Base-by-base conservation (phyloP, 2,888 invertebrate species). In the Tineola bisselliella region DNA sequence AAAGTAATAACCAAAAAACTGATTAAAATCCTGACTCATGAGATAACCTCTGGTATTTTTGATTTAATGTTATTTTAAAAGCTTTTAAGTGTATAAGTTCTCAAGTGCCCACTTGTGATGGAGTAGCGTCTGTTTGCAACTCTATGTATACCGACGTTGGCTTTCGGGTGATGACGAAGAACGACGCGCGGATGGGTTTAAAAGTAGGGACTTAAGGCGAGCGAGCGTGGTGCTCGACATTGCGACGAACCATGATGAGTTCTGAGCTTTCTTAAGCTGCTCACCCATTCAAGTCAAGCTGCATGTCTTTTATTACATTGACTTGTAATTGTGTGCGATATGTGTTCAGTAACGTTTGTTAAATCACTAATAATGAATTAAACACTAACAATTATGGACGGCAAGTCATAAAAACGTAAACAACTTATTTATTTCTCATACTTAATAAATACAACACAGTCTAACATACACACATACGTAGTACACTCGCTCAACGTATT, bases 1-100 rank as follows among this genome's bases (percentile, higher is more conserved):
- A n/a, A n/a, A n/a, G n/a, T n/a, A n/a, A n/a, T n/a, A n/a, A n/a
- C n/a, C n/a, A n/a, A n/a, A 2, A 25, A 25, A 25, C 6, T 25
- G 25, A 25, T 25, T 4, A 25, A 25, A 25, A 4, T 25, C 25
- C 25, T 25, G 6, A 25, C 6, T 2, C 6, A 25, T 25, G 25
- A 25, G 25, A 25, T 25, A 25, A 25, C 25, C 4, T 25, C 2
- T 25, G 6, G 25, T 15, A 17, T 56, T 56, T 56, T 56, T 56
- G 19, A 3, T 56, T 33, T 33, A 58, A 33, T 58, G 58, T 11
- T 33, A 33, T 33, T 58, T 58, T 58, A 58, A 58, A 58, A 58
- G 58, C 58, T 58, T 58, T 58, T 58, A 33, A 58, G 58, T 13
- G 58, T 33, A 58, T 58, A 58, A 58, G 58, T 11, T 31, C 13